Conservation (phyloP, 2,888 invertebrate genomes). For the Idaea dimidiata region DNA sequence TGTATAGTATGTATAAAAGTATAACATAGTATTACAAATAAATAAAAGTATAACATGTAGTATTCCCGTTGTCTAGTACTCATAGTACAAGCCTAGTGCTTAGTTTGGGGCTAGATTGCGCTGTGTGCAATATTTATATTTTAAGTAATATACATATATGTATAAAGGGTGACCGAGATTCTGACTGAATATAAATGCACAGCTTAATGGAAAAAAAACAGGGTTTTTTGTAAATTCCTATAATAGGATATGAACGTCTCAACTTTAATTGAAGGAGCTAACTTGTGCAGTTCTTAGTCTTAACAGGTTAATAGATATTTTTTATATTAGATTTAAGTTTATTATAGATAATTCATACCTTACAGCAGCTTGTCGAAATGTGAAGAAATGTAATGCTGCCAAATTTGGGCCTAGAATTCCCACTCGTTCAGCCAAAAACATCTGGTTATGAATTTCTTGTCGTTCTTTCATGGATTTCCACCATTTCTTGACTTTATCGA, state of each 20-base stretch:
- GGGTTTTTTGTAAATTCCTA: too few relatives aligned
- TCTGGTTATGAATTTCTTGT: constrained; percentile 81
- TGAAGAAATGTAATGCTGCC: constrained; percentile 92
- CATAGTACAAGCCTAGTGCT: too few relatives aligned
- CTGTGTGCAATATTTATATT: too few relatives aligned
- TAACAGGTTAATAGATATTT: background rate
- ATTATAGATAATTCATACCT: constrained; percentile 56
- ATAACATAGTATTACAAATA: too few relatives aligned
- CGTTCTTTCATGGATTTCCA: constrained; percentile 71
- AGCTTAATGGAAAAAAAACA: too few relatives aligned
- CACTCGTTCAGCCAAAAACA: constrained; percentile 81
- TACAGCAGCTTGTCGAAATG: constrained; percentile 87
- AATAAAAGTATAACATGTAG: too few relatives aligned
- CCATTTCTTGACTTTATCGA: constrained; percentile 78
- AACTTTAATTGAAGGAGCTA: too few relatives aligned
- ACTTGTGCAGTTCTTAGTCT: too few relatives aligned
- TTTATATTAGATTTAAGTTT: background rate
- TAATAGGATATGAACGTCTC: too few relatives aligned
- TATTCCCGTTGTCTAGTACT: too few relatives aligned
- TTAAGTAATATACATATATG: background rate
- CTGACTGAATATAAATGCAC: too few relatives aligned
- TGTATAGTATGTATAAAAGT: background rate
- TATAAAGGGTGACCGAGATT: background rate
- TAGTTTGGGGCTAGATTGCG: too few relatives aligned
- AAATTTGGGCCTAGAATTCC: constrained; percentile 88